phyloP scores from a whole-genome alignment of 2,888 invertebrate genomes.

The Rhopalosiphum nymphaeae region DNA sequence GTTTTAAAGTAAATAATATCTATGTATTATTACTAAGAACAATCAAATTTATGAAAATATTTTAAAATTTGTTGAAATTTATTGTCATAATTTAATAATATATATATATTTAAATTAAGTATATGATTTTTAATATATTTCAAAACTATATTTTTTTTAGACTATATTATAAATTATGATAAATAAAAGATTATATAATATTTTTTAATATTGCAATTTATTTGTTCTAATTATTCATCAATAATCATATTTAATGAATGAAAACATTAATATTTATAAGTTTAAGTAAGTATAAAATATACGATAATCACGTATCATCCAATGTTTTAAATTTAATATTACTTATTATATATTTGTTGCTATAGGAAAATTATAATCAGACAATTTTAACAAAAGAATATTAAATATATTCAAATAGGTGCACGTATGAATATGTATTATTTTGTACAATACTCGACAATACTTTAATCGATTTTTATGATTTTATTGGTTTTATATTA shows the following conservation, averaged over 20 bases:
- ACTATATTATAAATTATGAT: neutral
- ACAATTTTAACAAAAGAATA: neutral
- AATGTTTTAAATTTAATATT: neutral
- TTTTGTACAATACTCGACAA: neutral
- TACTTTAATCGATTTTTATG: neutral
- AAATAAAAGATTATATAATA: neutral
- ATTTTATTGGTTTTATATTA: neutral
- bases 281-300: neutral
- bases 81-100: neutral
- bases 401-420: neutral
- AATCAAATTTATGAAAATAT: neutral
- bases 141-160: neutral
- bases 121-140: too few species aligned
- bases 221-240: neutral
- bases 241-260: neutral
- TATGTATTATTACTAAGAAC: neutral
- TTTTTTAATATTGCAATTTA: neutral
- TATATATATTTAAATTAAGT: too few species aligned
- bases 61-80: neutral
- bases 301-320: neutral
- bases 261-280: neutral
- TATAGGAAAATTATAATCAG: neutral
- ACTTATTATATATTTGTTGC: neutral
- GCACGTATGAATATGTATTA: neutral
- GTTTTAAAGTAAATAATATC: neutral